Evolutionary conservation across 2,888 invertebrate genomes (phyloP), one percentile per base, ranked within the genome.

Genomic region (Xestia xanthographa): DNA sequence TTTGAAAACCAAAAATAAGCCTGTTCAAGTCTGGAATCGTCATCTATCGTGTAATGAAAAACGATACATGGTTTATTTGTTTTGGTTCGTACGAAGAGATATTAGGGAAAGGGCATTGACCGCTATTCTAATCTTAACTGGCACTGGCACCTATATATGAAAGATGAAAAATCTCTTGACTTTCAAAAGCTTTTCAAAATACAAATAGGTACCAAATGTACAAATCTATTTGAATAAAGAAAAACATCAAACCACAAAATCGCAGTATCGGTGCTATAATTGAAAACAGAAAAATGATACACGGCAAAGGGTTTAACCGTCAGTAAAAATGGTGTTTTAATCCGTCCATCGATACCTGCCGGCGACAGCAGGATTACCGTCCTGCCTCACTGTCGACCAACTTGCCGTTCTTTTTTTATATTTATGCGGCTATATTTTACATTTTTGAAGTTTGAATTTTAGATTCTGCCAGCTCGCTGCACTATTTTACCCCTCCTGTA

Each of bases 291-390:
- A 91, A 92, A 93, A 93, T 92, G 91, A 93, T 92, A 92, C 91
- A 87, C 85, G 74, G 87, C 86, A 89, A 91, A 92, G 91, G 92
- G 92, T 91, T 93, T 92, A 92, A 93, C 91, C 91, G 94, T 94
- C 95, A 94, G 92, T 93, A 92, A 93, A 94, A 95, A 94, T 93
- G 92, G 94, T 94, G 94, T 95, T 95, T 95, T 95, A 95, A 96
- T 95, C 95, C 95, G 88, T 91, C 91, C 94, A 94, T 95, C 95
- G 94, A 95, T 95, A 94, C 93, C 95, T 94, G 94, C 91, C 91
- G 93, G 93, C 92, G 94, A 94, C 95, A 94, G 94, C 84, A 87
- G 94, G 95, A 95, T 95, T 95, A 95, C 88, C 90, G 91, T 81
- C 87, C 90, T 90, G 90, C 92, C 93, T 92, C 92, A 89, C 91